A percentile compares a stretch with the other conserved stretches of the same genome.
Evolutionary conservation across 2,113 vertebrate species (phyloP).

Genomic region (Edolisoma coerulescens): DNA sequence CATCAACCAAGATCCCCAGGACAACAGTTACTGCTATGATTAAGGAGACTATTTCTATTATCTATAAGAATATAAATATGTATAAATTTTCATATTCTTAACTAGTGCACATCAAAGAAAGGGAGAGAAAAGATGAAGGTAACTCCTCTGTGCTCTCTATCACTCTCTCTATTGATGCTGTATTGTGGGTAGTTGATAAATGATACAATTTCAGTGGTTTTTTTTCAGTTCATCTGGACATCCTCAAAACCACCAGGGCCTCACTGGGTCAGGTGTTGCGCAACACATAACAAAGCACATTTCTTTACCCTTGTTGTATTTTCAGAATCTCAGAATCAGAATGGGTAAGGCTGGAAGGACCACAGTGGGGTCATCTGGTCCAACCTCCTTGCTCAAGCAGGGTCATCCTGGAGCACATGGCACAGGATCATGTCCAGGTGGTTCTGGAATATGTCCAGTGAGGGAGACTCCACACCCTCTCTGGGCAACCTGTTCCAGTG

Average conservation of each 20-base stretch:
- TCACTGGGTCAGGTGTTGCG: background rate
- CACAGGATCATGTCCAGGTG: background rate
- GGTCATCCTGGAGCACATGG: background rate
- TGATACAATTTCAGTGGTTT: background rate
- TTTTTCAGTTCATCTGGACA: background rate
- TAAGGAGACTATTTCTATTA: background rate
- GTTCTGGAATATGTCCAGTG: background rate
- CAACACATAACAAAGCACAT: background rate
- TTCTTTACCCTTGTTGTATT: background rate
- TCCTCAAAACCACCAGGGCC: background rate
- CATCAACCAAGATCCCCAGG: background rate
- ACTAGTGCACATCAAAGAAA: background rate
- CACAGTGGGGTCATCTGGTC: background rate
- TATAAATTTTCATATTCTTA: background rate
- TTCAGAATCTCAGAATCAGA: background rate
- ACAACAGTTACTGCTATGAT: background rate
- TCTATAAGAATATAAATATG: background rate
- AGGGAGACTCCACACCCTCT: background rate
- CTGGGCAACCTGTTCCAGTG: background rate
- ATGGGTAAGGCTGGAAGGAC: background rate
- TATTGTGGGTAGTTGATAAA: background rate
- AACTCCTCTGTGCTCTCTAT: background rate
- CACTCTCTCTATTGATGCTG: background rate
- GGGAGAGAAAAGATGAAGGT: background rate
- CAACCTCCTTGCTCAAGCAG: background rate